Conservation (phyloP, 2,888 invertebrate genomes). For the Iselma pallidipennis region DNA sequence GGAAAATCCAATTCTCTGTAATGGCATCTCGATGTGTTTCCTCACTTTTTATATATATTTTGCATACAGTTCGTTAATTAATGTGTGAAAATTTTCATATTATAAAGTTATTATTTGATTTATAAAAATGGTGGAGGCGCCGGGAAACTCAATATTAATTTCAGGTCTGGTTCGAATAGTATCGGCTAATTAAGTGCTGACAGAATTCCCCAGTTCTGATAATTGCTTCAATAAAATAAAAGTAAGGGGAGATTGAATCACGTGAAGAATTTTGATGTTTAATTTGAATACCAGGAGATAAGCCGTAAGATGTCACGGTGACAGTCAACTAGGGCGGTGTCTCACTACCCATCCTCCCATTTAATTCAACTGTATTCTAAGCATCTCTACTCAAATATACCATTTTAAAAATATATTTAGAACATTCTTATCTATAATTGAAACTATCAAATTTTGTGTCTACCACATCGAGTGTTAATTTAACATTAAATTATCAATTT, state of each 20-base stretch:
- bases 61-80: too few species aligned
- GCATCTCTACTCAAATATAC: not conserved
- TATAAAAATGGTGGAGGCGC: not conserved
- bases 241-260: slow-evolving; percentile 19
- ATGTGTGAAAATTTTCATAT: too few species aligned
- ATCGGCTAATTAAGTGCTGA: slow-evolving; percentile 23
- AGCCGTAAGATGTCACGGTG: not conserved
- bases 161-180: not conserved
- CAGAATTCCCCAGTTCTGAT: slow-evolving; percentile 26
- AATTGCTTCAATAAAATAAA: slow-evolving; percentile 24
- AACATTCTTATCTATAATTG: not conserved
- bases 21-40: too few species aligned
- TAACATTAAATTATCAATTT: too few species aligned
- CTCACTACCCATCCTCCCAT: not conserved
- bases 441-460: not conserved
- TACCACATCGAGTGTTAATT: too few species aligned
- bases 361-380: too few species aligned
- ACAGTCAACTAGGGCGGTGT: not conserved
- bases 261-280: slow-evolving; percentile 19
- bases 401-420: not conserved
- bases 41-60: too few species aligned
- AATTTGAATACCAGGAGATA: slow-evolving; percentile 2
- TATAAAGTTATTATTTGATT: not conserved
- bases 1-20: slow-evolving; percentile 19
- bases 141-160: not conserved